Conservation (phyloP, 35 echinoderm and acorn worm species). For the Heliocidaris erythrogramma region DNA sequence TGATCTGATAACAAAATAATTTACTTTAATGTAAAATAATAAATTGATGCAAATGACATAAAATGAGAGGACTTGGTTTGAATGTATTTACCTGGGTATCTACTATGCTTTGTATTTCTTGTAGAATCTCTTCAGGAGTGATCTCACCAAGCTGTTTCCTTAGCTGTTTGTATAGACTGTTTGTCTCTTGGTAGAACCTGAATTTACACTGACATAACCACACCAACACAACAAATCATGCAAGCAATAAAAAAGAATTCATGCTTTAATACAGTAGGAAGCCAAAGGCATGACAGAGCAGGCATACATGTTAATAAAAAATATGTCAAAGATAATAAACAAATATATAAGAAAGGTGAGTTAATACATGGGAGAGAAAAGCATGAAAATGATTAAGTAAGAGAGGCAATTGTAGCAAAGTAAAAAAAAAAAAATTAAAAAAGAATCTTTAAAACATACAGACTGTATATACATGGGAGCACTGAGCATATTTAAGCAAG, state of each 20-base stretch:
- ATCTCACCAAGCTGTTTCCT: constrained; percentile 59
- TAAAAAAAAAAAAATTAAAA: no score
- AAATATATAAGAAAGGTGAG: not conserved
- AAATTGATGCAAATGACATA: no score
- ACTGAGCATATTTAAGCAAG: not conserved
- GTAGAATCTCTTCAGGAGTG: constrained; percentile 57
- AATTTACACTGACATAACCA: constrained; percentile 61
- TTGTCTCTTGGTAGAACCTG: constrained; percentile 62
- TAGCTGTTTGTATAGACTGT: constrained; percentile 60
- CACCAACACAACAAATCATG: not conserved
- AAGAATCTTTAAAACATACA: no score
- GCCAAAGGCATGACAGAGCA: no score
- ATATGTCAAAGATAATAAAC: not conserved
- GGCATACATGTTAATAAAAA: no score
- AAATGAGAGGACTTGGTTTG: no score
- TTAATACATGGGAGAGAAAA: no score
- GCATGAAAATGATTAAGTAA: no score
- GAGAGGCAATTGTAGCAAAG: no score
- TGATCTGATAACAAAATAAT: no score
- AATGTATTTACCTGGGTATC: constrained; percentile 50
- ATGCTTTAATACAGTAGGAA: not conserved
- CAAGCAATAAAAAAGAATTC: not conserved
- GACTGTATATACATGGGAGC: not conserved
- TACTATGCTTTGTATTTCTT: constrained; percentile 63
- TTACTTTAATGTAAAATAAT: no score